Evolutionary conservation across 2,888 invertebrate species (phyloP), one percentile per base, ranked within the genome.

Genomic region (Pristionchus japonicus): DNA sequence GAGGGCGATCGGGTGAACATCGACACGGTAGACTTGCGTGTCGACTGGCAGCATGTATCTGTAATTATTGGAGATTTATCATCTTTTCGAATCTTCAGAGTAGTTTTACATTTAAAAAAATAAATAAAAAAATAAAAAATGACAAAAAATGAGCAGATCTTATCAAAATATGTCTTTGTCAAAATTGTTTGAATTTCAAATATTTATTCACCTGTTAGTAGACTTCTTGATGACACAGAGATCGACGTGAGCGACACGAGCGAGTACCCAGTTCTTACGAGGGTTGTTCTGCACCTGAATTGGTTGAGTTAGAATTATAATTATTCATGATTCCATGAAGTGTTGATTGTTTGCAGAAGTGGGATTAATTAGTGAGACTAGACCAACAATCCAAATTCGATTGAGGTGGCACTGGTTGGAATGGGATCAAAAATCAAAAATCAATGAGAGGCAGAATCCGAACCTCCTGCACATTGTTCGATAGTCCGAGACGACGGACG

Each of bases 21-120:
- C 93, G n/a, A 94, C 93, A 27, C 93, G 92, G 84, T 92, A 93
- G 27, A 94, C 93, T 23, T 92, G 92, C 20, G 94, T 93, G 88
- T 91, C 91, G 49, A 92, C 85, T 4, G 93, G 92, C 23, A 94
- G 90, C 49, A 91, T 93, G 90, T 94, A 94, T 61, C 94, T 94
- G 89, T 86, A 93, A 86, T 43, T n/a, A 31, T 2, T 31, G 17
- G 40, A 37, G 20, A 20, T 37, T 31, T n/a, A 40, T 40, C n/a
- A 17, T 0, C 40, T 3, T 1, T 34, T 27, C 34, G 9, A 34
- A 27, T 67, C 4, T n/a, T n/a, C n/a, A 74, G 4, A 37, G 11
- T 4, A 4, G 20, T 31, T 31, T 31, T 70, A 7, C 3, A 27
- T 70, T 4, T 31, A 23, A 70, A 27, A 37, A 11, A 13, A 7